Percentiles rank a stretch among this genome's conserved stretches.
These are phyloP conservation scores for Cardiocondyla obscurior DNA, from an alignment of 1,140 invertebrate species.

Conservation along the genomic window DNA sequence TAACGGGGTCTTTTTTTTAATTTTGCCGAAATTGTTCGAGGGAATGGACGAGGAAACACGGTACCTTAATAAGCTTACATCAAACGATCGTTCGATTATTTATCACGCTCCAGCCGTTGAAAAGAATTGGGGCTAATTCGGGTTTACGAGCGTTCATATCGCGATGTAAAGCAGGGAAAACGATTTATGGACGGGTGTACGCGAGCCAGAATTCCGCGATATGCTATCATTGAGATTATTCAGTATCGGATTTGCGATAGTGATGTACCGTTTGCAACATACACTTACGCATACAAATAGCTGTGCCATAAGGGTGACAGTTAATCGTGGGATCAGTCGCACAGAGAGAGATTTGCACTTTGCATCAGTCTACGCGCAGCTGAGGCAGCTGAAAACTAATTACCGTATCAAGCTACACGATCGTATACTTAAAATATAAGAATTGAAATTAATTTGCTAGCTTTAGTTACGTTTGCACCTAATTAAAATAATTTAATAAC, in stretches of 20 bases:
- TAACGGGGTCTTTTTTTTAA: not conserved
- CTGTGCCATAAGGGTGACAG: slow-evolving; percentile 7
- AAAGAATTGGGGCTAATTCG: not conserved
- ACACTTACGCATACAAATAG: slow-evolving; percentile 30
- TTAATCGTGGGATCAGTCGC: slow-evolving; percentile 46
- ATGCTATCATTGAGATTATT: slow-evolving; percentile 32
- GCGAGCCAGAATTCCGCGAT: not conserved
- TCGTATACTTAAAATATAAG: not conserved
- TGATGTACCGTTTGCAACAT: slow-evolving; percentile 21
- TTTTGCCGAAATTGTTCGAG: not conserved
- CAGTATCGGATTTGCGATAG: slow-evolving; percentile 42
- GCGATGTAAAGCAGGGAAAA: not conserved
- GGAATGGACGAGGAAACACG: not conserved
- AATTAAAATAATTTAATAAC: not conserved
- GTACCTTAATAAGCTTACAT: not conserved
- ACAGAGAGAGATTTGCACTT: slow-evolving; percentile 43
- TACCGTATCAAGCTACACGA: not conserved
- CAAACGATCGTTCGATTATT: not conserved
- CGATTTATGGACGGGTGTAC: slow-evolving; percentile 8
- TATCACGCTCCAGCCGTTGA: not conserved
- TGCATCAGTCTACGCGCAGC: not conserved
- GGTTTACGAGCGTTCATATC: not conserved
- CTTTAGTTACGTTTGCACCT: not conserved
- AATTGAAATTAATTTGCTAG: not conserved
- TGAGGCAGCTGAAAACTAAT: slow-evolving; percentile 38